Base-by-base conservation (phyloP, 53 echinoderm and acorn worm genomes). In the Echinarachnius parma region DNA sequence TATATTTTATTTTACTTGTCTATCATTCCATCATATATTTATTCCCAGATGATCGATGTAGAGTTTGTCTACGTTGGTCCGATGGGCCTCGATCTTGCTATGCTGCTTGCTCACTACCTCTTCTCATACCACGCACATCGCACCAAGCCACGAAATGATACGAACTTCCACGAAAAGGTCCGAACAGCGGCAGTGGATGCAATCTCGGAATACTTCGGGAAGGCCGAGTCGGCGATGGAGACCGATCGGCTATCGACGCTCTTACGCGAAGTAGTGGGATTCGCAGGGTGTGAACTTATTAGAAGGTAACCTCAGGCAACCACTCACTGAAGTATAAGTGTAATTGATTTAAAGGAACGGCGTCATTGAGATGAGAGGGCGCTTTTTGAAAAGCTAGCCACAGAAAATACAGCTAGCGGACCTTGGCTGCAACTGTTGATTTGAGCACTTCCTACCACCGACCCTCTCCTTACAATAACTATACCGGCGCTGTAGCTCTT, bases 41-140 rank as follows among this genome's bases (percentile, higher is more conserved):
- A n/a, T 37, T 27, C 28, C n/a, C 30, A 92, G 92, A 72, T 92
- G 80, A 92, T 92, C 37, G 92, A 92, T 46, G 46, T 77, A 0
- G 92, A 92, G 66, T 92, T 92, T 75, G 84, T 84, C 5, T 87
- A 58, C 39, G 59, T 91, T 28, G 91, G 91, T 18, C 86, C 91
- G 4, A 62, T 82, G 11, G 86, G 61, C 2, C 72, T 81, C 25
- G 92, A 92, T 44, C 46, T 92, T 27, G 87, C 83, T 4, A 18
- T 87, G 39, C 34, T 92, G 5, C 59, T 92, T 46, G 81, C 92
- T 1, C 80, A 87, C 61, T 84, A 80, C 53, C 31, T 87, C 56
- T 92, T 92, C 59, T 80, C 72, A 18, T 87, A 64, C 31, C 61
- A 87, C 65, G 80, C 87, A 5, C 80, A 92, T 45, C 45, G 64